Evolutionary conservation across 2,113 vertebrate genomes (phyloP).

Genomic region (Pristiophorus japonicus): DNA sequence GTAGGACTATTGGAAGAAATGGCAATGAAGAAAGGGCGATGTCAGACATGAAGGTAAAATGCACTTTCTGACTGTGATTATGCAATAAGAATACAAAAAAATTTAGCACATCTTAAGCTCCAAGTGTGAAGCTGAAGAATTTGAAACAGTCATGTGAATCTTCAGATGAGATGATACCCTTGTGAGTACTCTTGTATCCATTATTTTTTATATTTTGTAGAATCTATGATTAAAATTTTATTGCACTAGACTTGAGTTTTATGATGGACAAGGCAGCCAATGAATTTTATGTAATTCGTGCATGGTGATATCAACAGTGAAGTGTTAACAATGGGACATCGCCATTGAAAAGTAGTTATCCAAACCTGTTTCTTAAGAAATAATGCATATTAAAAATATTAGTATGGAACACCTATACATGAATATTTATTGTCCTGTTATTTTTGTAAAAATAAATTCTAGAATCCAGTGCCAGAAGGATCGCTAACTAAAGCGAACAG

Average conservation of each 20-base stretch:
- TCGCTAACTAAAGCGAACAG: background rate
- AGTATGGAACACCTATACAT: background rate
- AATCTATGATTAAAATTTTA: background rate
- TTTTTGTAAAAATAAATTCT: too few species aligned
- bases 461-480: background rate
- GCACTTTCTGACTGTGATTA: too few species aligned
- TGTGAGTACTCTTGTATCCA: background rate
- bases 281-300: background rate
- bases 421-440: background rate
- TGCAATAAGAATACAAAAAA: background rate
- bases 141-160: background rate
- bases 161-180: background rate
- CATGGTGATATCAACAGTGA: background rate
- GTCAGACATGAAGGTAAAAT: too few species aligned
- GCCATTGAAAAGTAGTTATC: background rate
- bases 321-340: background rate
- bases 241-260: background rate
- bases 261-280: background rate
- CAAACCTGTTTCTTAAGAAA: background rate
- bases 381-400: background rate
- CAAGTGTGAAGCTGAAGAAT: background rate
- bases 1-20: background rate
- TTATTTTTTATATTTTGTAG: background rate
- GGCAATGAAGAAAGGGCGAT: too few species aligned
- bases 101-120: background rate